phyloP scores from a whole-genome alignment of 2,888 invertebrate genomes.

The Lepidonotus clava region DNA sequence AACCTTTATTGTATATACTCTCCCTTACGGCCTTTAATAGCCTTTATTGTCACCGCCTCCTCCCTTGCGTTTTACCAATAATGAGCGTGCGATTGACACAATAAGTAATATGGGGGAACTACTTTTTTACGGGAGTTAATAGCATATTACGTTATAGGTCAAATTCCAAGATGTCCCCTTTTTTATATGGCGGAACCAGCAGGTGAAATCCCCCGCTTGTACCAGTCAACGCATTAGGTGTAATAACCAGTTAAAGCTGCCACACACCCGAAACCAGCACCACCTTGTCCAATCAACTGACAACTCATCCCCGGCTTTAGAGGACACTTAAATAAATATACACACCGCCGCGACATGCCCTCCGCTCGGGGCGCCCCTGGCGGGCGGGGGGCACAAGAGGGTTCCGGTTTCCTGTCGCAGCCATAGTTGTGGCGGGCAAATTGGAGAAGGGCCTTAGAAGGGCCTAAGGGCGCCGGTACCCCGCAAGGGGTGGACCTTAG shows the following conservation, averaged over 20 bases:
- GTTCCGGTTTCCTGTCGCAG: slow-evolving; percentile 20
- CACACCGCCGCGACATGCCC: slow-evolving; percentile 3
- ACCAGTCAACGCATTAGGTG: background rate
- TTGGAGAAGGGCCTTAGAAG: slow-evolving; percentile 26
- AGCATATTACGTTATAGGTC: no score
- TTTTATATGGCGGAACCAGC: no score
- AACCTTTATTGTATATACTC: no score
- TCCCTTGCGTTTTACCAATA: no score
- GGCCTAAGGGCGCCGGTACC: background rate
- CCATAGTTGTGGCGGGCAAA: slow-evolving; percentile 35
- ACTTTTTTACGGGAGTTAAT: no score
- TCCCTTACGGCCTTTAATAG: no score
- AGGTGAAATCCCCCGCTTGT: no score
- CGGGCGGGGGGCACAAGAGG: background rate
- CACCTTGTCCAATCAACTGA: slow-evolving; percentile 6
- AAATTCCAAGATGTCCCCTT: no score
- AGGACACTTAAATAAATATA: slow-evolving; percentile 20
- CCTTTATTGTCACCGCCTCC: no score
- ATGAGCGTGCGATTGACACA: no score
- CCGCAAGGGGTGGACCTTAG: background rate
- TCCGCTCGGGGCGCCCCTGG: background rate
- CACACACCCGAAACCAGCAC: background rate
- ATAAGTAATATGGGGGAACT: no score
- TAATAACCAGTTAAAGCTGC: no score
- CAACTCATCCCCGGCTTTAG: slow-evolving; percentile 14